Base-by-base conservation (phyloP, 2,888 invertebrate species). In the Microdon myrmicae region DNA sequence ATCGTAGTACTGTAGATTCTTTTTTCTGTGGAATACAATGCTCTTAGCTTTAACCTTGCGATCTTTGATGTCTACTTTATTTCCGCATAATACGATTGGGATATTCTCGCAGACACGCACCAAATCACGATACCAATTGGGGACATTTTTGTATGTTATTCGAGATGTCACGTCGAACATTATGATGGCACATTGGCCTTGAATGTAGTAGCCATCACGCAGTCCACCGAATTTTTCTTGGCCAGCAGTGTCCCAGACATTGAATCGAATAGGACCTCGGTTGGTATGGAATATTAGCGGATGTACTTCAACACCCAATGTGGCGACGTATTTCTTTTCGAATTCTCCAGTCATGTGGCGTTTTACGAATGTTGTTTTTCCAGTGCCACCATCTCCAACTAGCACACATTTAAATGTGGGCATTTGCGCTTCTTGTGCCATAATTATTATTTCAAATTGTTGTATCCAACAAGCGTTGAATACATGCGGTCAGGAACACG, bases 161-260 rank as follows among this genome's bases (percentile, higher is more conserved):
- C 99, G 87, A 26, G 98, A 96, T 67, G 99, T 99, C 72, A 99
- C 99, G 82, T 99, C 99, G 80, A 99, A 99, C 98, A 99, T 98
- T 74, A 99, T 94, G 76, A 99, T 92, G 71, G 99, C 98, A 79
- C 90, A 90, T 80, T 90, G 89, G 83, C 97, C 98, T 84, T 99
- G 97, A 79, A 99, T 99, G 80, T 99, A 99, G 76, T 99, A 99
- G 49, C 98, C 99, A 82, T 99, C 99, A 74, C 99, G 86, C 1
- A 99, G 87, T 25, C 99, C 99, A 69, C 99, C 99, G 78, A 99
- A 99, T 79, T 99, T 99, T 80, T 99, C 99, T 79, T 99, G 98
- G 9, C 98, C 98, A 68, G 98, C 98, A 7, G 98, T 99, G 77
- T 98, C 98, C 98, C 98, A 99, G 0, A 99, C 98, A 76, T 99